Evolutionary conservation across 2,797 vertebrate species (phyloP).

Genomic region (Sebastes reedi): DNA sequence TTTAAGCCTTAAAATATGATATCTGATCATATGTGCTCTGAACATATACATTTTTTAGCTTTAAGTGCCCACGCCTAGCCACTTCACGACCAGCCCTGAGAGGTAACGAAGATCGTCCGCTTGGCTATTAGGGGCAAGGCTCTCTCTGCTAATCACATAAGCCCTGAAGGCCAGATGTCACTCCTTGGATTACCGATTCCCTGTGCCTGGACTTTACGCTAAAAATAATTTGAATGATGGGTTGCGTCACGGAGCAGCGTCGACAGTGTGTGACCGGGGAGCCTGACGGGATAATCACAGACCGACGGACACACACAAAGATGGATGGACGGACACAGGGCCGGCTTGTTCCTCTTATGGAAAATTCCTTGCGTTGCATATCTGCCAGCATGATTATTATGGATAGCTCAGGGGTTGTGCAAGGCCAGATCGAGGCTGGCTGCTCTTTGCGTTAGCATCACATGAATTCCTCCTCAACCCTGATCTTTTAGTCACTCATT

Average conservation of each 20-base stretch:
- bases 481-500: conserved; percentile 56
- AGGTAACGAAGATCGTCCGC: conserved; percentile 78
- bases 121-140: conserved; percentile 81
- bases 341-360: conserved; percentile 54
- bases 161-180: conserved; percentile 83
- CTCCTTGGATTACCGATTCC: conserved; percentile 85
- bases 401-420: conserved; percentile 47
- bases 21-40: not conserved
- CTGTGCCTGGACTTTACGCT: conserved; percentile 80
- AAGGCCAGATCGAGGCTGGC: conserved; percentile 35
- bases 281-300: conserved; percentile 68
- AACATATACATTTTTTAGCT: not conserved
- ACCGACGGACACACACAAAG: conserved; percentile 40
- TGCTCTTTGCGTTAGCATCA: conserved; percentile 60
- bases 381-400: conserved; percentile 56
- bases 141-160: conserved; percentile 85
- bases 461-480: conserved; percentile 44
- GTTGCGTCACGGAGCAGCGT: conserved; percentile 65
- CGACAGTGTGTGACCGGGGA: conserved; percentile 65
- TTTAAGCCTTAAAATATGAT: conserved; percentile 2
- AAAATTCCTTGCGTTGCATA: conserved; percentile 70
- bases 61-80: not conserved
- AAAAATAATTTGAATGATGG: conserved; percentile 86
- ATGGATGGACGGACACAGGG: conserved; percentile 57
- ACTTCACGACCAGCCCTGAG: not conserved